Evolutionary conservation across 1,140 invertebrate species (phyloP).

Genomic region (Pseudomyrmex concolor): DNA sequence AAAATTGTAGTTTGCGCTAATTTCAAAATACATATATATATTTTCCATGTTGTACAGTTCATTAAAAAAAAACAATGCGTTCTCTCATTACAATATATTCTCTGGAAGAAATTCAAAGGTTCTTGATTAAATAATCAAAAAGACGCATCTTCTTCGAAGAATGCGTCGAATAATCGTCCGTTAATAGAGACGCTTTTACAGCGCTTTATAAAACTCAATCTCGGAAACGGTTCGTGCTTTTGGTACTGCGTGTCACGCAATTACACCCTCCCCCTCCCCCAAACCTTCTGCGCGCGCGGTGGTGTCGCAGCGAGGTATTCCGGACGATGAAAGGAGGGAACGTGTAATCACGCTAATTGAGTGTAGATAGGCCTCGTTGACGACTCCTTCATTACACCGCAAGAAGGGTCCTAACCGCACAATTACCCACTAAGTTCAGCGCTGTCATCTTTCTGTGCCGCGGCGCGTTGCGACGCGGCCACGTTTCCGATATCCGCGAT

Average conservation of each 20-base stretch:
- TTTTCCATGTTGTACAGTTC: not conserved
- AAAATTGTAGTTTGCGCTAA: too few relatives aligned
- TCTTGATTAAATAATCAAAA: slow-evolving; percentile 10
- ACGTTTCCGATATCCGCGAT: slow-evolving; percentile 58
- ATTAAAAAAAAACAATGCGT: too few relatives aligned
- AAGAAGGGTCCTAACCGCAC: slow-evolving; percentile 73
- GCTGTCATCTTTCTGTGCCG: slow-evolving; percentile 67
- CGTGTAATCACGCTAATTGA: slow-evolving; percentile 80
- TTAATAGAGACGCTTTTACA: slow-evolving; percentile 40
- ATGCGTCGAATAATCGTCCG: slow-evolving; percentile 11
- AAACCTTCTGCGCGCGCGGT: slow-evolving; percentile 25
- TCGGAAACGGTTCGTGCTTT: slow-evolving; percentile 61
- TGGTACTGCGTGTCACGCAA: slow-evolving; percentile 67
- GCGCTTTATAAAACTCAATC: slow-evolving; percentile 57
- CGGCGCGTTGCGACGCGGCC: not conserved
- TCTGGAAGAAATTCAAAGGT: not conserved
- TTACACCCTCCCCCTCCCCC: slow-evolving; percentile 50
- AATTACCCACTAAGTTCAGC: slow-evolving; percentile 74
- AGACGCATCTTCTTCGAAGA: slow-evolving; percentile 11
- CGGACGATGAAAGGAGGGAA: slow-evolving; percentile 68
- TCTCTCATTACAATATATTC: not conserved
- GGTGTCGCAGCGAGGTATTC: slow-evolving; percentile 69
- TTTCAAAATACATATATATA: not conserved
- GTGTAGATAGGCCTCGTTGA: slow-evolving; percentile 80
- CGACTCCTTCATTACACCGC: slow-evolving; percentile 78